Evolutionary conservation across 1,140 invertebrate genomes (phyloP).

Genomic region (Nasonia giraulti): DNA sequence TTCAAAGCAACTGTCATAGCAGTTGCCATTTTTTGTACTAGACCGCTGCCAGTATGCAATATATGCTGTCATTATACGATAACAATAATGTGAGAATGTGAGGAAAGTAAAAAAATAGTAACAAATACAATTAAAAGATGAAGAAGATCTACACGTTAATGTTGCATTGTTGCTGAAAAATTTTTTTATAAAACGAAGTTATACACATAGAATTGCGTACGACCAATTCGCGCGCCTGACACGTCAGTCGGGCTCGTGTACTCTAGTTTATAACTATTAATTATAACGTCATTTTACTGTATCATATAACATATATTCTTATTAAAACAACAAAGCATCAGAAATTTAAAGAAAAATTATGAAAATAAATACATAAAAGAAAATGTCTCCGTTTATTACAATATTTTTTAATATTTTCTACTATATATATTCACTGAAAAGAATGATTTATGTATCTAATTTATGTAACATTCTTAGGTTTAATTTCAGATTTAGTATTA

Average conservation of each 20-base stretch:
- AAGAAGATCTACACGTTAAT: slow-evolving; percentile 62
- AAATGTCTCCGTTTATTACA: neutral
- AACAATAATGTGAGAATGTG: slow-evolving; percentile 19
- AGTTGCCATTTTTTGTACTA: slow-evolving; percentile 54
- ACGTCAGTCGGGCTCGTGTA: slow-evolving; percentile 61
- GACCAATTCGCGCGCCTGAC: slow-evolving; percentile 66
- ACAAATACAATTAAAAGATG: neutral
- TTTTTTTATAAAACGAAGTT: slow-evolving; percentile 70
- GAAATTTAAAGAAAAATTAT: neutral
- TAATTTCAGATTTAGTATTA: no score
- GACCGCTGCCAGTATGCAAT: slow-evolving; percentile 67
- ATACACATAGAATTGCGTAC: slow-evolving; percentile 69
- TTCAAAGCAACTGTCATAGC: slow-evolving; percentile 18
- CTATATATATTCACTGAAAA: no score
- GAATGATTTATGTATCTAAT: no score
- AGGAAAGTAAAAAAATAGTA: neutral
- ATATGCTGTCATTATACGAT: slow-evolving; percentile 55
- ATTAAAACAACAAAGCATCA: neutral
- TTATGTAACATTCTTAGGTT: no score
- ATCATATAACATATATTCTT: slow-evolving; percentile 63
- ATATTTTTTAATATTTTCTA: no score
- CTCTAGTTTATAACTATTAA: slow-evolving; percentile 53
- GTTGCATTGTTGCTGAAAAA: slow-evolving; percentile 69
- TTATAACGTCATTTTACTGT: slow-evolving; percentile 69
- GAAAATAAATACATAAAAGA: neutral